A percentile compares a stretch with the other conserved stretches of the same genome.
Conservation (phyloP, 64 coral and sea anemone genomes). For the Exaiptasia diaphana region DNA sequence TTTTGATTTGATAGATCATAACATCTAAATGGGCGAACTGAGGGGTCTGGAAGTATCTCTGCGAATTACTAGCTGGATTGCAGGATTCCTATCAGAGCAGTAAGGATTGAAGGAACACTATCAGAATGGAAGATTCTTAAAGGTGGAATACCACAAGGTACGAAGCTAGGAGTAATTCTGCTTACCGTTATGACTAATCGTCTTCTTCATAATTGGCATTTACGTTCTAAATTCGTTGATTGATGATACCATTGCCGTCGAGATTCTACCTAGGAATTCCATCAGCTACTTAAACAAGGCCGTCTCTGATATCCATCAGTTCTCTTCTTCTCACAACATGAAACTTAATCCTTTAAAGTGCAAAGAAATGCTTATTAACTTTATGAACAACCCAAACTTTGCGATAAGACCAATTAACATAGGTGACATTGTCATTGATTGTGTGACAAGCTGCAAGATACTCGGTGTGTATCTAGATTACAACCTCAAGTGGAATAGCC, state of each 20-base stretch:
- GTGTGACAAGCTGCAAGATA: constrained; percentile 19
- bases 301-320: background rate
- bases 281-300: background rate
- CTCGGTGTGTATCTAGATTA: constrained; percentile 2
- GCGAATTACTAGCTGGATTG: background rate
- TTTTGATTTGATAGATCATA: constrained; percentile 49
- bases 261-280: constrained; percentile 40
- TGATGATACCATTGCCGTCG: constrained; percentile 56
- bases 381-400: constrained; percentile 21
- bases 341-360: constrained; percentile 27
- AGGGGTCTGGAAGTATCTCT: background rate
- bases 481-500: constrained; percentile 36
- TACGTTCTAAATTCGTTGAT: constrained; percentile 45
- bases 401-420: constrained; percentile 23
- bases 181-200: too few species aligned
- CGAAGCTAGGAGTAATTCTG: constrained; percentile 15
- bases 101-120: constrained; percentile 1
- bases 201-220: background rate
- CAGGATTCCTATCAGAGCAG: background rate
- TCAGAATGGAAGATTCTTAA: constrained; percentile 11
- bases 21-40: constrained; percentile 16
- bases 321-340: background rate
- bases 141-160: constrained; percentile 15
- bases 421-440: constrained; percentile 9
- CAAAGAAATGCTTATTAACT: constrained; percentile 60